These are phyloP conservation scores for Drosophila hydei DNA, from an alignment of 1,140 invertebrate genomes.

Conservation along the genomic window DNA sequence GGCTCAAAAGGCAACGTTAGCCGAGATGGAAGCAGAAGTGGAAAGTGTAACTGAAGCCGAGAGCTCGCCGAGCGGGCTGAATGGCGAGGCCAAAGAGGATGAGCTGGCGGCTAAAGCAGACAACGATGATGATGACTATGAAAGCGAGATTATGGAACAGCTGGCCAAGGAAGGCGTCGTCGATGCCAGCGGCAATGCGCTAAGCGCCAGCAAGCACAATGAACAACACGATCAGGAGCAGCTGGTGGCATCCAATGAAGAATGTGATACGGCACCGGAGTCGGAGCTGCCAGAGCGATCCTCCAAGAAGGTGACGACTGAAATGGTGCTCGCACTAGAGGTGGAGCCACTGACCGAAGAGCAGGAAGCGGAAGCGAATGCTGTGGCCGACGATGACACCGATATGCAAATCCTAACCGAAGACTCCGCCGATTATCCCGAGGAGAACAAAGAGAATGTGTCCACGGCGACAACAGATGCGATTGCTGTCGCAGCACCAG, in stretches of 20 bases:
- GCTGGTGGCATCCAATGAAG: background rate
- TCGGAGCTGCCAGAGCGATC: background rate
- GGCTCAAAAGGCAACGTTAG: background rate
- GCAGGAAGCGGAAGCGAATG: slow-evolving; percentile 26
- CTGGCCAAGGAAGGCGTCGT: slow-evolving; percentile 64
- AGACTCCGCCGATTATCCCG: slow-evolving; percentile 38
- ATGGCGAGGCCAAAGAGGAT: slow-evolving; percentile 9
- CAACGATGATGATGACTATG: slow-evolving; percentile 61
- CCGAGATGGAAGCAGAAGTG: background rate
- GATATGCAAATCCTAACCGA: slow-evolving; percentile 28
- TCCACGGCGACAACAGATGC: slow-evolving; percentile 36
- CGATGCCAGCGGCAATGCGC: slow-evolving; percentile 64
- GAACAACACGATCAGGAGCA: slow-evolving; percentile 16
- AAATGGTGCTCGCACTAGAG: slow-evolving; percentile 16
- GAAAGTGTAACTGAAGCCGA: background rate
- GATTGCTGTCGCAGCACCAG: background rate
- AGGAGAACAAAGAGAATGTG: slow-evolving; percentile 76
- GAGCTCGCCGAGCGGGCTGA: slow-evolving; percentile 1
- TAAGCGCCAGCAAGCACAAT: slow-evolving; percentile 47
- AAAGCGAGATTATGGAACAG: slow-evolving; percentile 65
- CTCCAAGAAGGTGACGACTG: background rate
- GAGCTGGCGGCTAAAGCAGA: background rate
- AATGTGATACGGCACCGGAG: background rate
- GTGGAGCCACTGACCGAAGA: slow-evolving; percentile 29
- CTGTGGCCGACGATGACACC: slow-evolving; percentile 29